Percentiles rank a stretch among this genome's conserved stretches.
Conservation (phyloP, 2,797 vertebrate species). For the Sebastes matsubarae region DNA sequence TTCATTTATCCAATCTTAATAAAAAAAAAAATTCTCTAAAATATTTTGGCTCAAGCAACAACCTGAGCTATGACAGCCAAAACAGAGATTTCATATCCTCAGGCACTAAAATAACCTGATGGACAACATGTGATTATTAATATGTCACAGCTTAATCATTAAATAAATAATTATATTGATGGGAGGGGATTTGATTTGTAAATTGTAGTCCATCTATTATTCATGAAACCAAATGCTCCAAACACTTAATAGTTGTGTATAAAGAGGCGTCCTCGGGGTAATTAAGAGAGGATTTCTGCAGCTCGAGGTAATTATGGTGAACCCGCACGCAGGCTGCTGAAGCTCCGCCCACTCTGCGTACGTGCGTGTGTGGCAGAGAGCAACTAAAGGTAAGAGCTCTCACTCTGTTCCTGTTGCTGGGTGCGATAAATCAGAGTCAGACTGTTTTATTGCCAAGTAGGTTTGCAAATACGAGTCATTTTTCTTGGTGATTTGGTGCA, state of each 20-base stretch:
- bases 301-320: slow-evolving; percentile 27
- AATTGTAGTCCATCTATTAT: background rate
- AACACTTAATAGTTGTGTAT: slow-evolving; percentile 8
- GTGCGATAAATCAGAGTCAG: background rate
- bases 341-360: slow-evolving; percentile 30
- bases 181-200: background rate
- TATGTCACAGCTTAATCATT: background rate
- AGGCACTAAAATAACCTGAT: background rate
- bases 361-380: background rate
- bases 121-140: background rate
- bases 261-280: slow-evolving; percentile 12
- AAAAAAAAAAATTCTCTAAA: fast-evolving
- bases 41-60: background rate
- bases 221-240: background rate
- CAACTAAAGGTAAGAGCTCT: background rate
- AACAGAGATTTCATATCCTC: background rate
- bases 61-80: background rate
- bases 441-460: background rate
- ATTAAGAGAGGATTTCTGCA: slow-evolving; percentile 3
- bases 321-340: background rate
- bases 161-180: background rate
- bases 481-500: background rate
- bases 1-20: background rate
- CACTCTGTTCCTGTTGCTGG: slow-evolving; percentile 31
- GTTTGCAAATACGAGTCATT: background rate